Percentiles rank a stretch among this genome's conserved stretches.
phyloP scores from a whole-genome alignment of 2,113 vertebrate genomes.

The Marmota monax region DNA sequence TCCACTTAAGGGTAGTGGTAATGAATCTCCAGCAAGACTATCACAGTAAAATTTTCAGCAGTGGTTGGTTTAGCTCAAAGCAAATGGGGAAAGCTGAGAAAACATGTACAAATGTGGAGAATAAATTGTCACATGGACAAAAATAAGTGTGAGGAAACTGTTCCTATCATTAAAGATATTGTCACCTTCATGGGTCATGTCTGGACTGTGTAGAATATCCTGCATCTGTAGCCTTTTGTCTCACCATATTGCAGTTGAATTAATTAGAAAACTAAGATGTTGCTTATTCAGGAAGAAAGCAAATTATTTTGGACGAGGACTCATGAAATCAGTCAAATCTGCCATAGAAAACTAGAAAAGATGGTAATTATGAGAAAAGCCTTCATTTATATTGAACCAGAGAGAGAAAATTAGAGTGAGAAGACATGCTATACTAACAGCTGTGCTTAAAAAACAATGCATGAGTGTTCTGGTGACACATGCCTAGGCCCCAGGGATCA shows the following conservation, averaged over 20 bases:
- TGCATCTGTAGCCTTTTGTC: background rate
- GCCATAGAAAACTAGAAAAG: background rate
- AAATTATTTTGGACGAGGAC: background rate
- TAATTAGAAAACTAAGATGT: background rate
- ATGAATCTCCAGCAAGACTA: too few relatives aligned
- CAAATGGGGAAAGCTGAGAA: background rate
- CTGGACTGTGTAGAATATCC: background rate
- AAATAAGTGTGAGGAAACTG: background rate
- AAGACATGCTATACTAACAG: background rate
- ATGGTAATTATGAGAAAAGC: background rate
- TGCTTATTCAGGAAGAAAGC: background rate
- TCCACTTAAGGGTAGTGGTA: accelerated
- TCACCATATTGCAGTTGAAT: background rate
- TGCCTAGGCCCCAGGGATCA: accelerated
- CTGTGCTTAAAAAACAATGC: background rate
- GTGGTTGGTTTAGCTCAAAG: background rate
- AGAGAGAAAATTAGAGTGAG: background rate
- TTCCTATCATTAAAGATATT: background rate
- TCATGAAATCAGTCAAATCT: background rate
- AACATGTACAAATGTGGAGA: background rate
- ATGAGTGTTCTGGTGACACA: accelerated
- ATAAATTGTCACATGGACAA: background rate
- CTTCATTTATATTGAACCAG: background rate
- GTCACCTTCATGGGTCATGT: background rate
- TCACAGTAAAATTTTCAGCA: background rate